A percentile compares a stretch with the other conserved stretches of the same genome.
phyloP scores from a whole-genome alignment of 1,140 invertebrate genomes.

The Tetragnatha versicolor region DNA sequence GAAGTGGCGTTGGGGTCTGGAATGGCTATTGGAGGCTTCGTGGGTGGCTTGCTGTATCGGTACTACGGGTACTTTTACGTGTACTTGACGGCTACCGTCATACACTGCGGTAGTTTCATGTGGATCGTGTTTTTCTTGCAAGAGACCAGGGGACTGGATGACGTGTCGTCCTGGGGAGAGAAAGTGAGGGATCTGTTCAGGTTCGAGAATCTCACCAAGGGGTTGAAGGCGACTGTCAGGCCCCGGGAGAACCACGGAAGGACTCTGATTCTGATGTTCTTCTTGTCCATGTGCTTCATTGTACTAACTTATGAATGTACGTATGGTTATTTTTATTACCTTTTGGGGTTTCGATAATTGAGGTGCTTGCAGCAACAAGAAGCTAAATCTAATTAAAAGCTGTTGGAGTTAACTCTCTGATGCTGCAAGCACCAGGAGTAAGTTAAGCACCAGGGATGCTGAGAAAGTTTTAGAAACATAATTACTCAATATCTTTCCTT shows the following conservation, averaged over 20 bases:
- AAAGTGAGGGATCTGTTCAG: slow-evolving; percentile 51
- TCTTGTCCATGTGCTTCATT: slow-evolving; percentile 58
- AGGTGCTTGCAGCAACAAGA: no score
- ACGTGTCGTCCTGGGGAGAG: not conserved
- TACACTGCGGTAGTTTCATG: not conserved
- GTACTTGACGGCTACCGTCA: not conserved
- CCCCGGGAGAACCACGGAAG: slow-evolving; percentile 60
- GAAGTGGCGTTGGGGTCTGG: slow-evolving; percentile 63
- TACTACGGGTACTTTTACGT: slow-evolving; percentile 42
- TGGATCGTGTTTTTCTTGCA: slow-evolving; percentile 8
- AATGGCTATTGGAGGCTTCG: slow-evolving; percentile 57
- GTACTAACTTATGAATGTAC: slow-evolving; percentile 34
- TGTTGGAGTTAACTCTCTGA: no score
- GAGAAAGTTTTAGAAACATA: no score
- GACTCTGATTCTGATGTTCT: slow-evolving; percentile 59
- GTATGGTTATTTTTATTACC: not conserved
- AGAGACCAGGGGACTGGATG: slow-evolving; percentile 7
- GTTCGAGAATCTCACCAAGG: slow-evolving; percentile 59
- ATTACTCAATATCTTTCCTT: no score
- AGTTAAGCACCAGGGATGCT: no score
- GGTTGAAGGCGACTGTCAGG: slow-evolving; percentile 60
- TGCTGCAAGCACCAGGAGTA: no score
- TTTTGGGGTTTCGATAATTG: no score
- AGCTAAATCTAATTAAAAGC: no score
- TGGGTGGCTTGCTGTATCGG: not conserved